Base-by-base conservation (phyloP, 2,113 vertebrate genomes). In the Chamaea fasciata region DNA sequence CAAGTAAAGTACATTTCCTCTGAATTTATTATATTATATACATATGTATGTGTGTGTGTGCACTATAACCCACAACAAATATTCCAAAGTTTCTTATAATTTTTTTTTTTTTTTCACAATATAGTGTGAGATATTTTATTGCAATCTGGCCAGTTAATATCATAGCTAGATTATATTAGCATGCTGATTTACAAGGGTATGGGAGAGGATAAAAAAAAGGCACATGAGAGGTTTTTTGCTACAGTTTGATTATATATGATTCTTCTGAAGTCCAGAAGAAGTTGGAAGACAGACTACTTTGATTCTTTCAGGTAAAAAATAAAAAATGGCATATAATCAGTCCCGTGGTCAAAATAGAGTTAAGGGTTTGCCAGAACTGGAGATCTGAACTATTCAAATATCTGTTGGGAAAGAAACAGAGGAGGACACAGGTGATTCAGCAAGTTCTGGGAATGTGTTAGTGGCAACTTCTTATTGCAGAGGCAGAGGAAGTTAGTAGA, bases 361-460 rank as follows among this genome's bases (percentile, higher is more conserved):
- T 86, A 73, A 53, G 7, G 37, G 70, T 78, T 70, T 94, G 22
- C 18, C 19, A 55, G 33, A 37, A 71, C 13, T 46, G 39, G n/a
- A 63, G 44, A 67, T 19, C 20, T 64, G 39, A 81, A 46, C 56
- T 79, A 37, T 59, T 83, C 26, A 80, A 41, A 10, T 86, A 37
- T 50, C 39, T 70, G 7, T 73, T 92, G 71, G 63, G 70, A 91
- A 82, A 87, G 47, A 94, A 85, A 73, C 15, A 84, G 76, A 74
- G 42, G 33, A 81, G n/a, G n/a, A 46, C 26, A 46, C 2, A 30
- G 37, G 63, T 57, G 46, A 91, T 56, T 53, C 74, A 90, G 26
- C 31, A 87, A 49, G 80, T 92, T 96, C 83, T 95, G 86, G 89
- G 68, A 92, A 95, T 21, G 27, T 74, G 24, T 74, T 92, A 52